A percentile compares a stretch with the other conserved stretches of the same genome.
phyloP scores from a whole-genome alignment of 2,113 vertebrate species.

The Stegostoma tigrinum region DNA sequence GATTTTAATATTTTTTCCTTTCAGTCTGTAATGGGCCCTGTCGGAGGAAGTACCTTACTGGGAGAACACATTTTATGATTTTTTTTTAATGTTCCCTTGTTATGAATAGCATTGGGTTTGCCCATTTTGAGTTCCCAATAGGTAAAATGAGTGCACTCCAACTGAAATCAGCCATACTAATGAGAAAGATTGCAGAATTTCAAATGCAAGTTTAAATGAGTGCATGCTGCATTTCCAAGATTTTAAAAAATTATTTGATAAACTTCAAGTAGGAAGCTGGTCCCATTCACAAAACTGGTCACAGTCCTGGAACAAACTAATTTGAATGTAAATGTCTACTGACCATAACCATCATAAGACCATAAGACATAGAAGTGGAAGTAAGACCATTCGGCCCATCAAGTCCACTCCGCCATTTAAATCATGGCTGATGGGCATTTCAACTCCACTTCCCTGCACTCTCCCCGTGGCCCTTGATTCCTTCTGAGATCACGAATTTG shows the following conservation, averaged over 20 bases:
- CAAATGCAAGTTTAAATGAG: background rate
- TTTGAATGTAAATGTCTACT: background rate
- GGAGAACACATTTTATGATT: background rate
- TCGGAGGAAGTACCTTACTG: background rate
- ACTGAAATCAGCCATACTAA: background rate
- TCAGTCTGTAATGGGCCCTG: background rate
- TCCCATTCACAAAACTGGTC: background rate
- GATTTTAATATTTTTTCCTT: too few relatives aligned
- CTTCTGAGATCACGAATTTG: too few relatives aligned
- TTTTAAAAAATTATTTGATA: background rate
- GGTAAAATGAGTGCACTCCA: background rate
- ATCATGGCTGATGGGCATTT: too few relatives aligned
- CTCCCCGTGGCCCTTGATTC: too few relatives aligned
- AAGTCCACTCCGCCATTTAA: too few relatives aligned
- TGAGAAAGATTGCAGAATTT: background rate
- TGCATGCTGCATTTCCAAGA: background rate
- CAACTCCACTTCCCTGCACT: too few relatives aligned
- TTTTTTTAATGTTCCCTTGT: background rate
- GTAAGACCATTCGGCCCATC: too few relatives aligned
- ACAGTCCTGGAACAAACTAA: background rate
- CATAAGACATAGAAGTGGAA: too few relatives aligned
- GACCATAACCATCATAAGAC: background rate
- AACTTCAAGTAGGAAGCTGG: background rate
- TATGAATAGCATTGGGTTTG: background rate
- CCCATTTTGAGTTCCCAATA: background rate